These are phyloP conservation scores for Promerops cafer DNA, from an alignment of 2,113 vertebrate genomes.

Conservation along the genomic window DNA sequence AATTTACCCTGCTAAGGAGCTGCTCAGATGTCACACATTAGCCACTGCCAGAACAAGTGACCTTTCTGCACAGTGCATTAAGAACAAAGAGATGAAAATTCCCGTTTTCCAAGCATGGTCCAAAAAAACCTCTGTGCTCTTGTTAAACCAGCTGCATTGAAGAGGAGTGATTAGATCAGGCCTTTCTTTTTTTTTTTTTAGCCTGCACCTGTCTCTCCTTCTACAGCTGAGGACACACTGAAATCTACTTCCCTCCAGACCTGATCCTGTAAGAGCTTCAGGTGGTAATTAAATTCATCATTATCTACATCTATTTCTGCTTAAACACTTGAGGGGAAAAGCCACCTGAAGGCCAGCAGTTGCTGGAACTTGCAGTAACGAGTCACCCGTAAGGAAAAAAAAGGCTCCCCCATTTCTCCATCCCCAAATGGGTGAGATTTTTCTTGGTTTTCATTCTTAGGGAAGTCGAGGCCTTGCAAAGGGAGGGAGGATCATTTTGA, in stretches of 20 bases:
- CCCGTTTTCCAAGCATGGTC: neutral
- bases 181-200: neutral
- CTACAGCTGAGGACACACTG: neutral
- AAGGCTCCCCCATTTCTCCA: neutral
- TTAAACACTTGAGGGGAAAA: neutral
- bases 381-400: neutral
- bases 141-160: slow-evolving; percentile 35
- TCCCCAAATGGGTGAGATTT: neutral
- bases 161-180: slow-evolving; percentile 23
- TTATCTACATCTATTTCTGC: neutral
- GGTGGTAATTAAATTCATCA: neutral
- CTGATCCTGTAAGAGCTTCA: neutral
- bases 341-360: neutral
- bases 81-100: slow-evolving; percentile 23
- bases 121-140: slow-evolving; percentile 42
- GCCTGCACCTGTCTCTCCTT: slow-evolving; percentile 1
- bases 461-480: neutral
- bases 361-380: neutral
- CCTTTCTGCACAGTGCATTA: neutral
- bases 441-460: neutral
- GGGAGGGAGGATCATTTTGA: neutral
- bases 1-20: neutral
- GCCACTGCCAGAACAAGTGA: slow-evolving; percentile 5
- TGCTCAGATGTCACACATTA: slow-evolving; percentile 15
- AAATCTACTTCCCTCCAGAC: neutral